A percentile compares a stretch with the other conserved stretches of the same genome.
Conservation (phyloP, 1,140 invertebrate species). For the Drosophila trapezifrons region DNA sequence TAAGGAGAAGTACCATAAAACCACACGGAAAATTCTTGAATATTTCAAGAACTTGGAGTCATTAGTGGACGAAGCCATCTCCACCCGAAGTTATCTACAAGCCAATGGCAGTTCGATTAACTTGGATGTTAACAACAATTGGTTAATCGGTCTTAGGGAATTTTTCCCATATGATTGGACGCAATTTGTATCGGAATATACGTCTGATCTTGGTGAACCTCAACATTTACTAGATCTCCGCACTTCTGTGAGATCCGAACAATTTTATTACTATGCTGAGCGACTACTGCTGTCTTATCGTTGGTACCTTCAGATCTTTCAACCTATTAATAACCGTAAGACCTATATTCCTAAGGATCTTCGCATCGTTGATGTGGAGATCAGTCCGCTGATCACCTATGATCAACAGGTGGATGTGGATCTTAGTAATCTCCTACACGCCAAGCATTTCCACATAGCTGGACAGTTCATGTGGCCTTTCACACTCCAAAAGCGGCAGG, state of each 20-base stretch:
- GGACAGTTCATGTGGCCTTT: slow-evolving; percentile 54
- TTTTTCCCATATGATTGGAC: slow-evolving; percentile 52
- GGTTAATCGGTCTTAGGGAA: slow-evolving; percentile 21
- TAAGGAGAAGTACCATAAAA: not conserved
- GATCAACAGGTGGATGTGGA: slow-evolving; percentile 48
- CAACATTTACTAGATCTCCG: slow-evolving; percentile 23
- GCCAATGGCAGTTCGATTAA: slow-evolving; percentile 38
- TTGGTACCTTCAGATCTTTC: slow-evolving; percentile 25
- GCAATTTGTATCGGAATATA: not conserved
- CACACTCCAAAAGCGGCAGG: slow-evolving; percentile 19
- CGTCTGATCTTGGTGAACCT: not conserved
- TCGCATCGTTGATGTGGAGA: slow-evolving; percentile 6
- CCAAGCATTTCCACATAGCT: slow-evolving; percentile 31
- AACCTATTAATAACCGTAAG: not conserved
- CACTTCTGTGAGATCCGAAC: slow-evolving; percentile 22
- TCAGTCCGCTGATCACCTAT: slow-evolving; percentile 39
- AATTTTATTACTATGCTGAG: slow-evolving; percentile 50
- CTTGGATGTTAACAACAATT: slow-evolving; percentile 23
- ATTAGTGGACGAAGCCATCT: slow-evolving; percentile 5
- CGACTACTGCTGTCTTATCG: slow-evolving; percentile 30
- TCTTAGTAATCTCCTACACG: slow-evolving; percentile 44
- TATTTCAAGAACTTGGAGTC: slow-evolving; percentile 8
- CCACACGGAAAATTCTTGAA: not conserved
- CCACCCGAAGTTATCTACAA: not conserved
- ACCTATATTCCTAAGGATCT: slow-evolving; percentile 26